Base-by-base conservation (phyloP, 2,888 invertebrate genomes). In the Helleia helle region DNA sequence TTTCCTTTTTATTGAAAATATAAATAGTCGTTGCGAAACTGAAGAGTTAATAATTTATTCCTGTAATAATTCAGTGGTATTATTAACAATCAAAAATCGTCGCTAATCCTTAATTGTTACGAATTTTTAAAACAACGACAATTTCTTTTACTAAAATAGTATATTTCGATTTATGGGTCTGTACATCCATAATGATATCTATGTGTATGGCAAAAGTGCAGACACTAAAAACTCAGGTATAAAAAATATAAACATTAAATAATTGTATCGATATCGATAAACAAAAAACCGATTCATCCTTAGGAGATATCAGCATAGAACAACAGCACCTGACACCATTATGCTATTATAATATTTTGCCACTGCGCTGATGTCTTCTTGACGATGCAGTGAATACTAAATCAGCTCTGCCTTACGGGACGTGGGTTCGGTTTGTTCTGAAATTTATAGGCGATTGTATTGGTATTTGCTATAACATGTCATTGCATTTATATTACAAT, bases 261-360 rank as follows among this genome's bases (percentile, higher is more conserved):
- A 17, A 30, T 25, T 15, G 11, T 18, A 38, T 48, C 59, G 56
- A 60, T 52, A 54, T 55, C 54, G 50, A 50, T 49, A 48, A 11
- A 39, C 8, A 14, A 8, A n/a, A 17, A 13, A 8, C 2, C 29
- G 4, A 4, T 29, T 12, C 6, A 15, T 15, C 13, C n/a, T 51
- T 55, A 59, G 57, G 61, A 48, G 46, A 47, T 50, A 52, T 52
- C n/a, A 56, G 63, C 57, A 54, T 56, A 62, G 61, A 70, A 72
- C 69, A 73, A 71, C 68, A 65, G 62, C 81, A 84, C 80, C 83
- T 83, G 81, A 79, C 73, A 73, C 77, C 80, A 79, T 84, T 77
- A 79, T 64, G 71, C 79, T 72, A 80, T 83, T 84, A 84, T 80
- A 85, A 85, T 85, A 83, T 84, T 80, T 81, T 69, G 79, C 71